Conservation (phyloP, 2,888 invertebrate genomes). For the Epinotia brunnichana region DNA sequence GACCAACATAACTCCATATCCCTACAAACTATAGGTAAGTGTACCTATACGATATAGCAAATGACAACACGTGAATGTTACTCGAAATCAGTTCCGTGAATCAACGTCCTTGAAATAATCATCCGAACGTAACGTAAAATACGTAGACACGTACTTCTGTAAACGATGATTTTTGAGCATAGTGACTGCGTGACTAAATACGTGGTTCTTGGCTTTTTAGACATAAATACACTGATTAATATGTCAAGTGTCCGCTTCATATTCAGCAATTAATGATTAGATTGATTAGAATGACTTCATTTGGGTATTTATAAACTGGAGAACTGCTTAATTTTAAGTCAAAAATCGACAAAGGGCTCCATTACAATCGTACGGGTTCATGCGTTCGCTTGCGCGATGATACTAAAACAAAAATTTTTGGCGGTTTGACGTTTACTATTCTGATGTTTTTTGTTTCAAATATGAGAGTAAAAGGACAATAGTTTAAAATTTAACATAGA, state of each 20-base stretch:
- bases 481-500: no score
- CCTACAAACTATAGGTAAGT: not conserved
- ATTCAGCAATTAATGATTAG: not conserved
- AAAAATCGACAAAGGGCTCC: not conserved
- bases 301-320: not conserved
- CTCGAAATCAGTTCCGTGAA: conserved; percentile 35
- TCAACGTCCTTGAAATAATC: conserved; percentile 28
- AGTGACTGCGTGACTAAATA: not conserved
- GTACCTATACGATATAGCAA: not conserved
- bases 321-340: not conserved
- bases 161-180: not conserved
- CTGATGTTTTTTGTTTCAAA: no score
- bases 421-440: no score
- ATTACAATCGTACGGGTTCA: not conserved
- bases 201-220: not conserved
- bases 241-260: not conserved
- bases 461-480: no score
- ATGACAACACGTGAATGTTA: conserved; percentile 6
- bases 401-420: no score
- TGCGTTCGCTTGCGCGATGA: not conserved
- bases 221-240: not conserved
- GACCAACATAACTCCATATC: not conserved
- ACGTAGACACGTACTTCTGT: not conserved
- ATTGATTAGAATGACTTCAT: not conserved
- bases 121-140: conserved; percentile 21